Base-by-base conservation (phyloP, 2,888 invertebrate species). In the Drosophila planitibia region DNA sequence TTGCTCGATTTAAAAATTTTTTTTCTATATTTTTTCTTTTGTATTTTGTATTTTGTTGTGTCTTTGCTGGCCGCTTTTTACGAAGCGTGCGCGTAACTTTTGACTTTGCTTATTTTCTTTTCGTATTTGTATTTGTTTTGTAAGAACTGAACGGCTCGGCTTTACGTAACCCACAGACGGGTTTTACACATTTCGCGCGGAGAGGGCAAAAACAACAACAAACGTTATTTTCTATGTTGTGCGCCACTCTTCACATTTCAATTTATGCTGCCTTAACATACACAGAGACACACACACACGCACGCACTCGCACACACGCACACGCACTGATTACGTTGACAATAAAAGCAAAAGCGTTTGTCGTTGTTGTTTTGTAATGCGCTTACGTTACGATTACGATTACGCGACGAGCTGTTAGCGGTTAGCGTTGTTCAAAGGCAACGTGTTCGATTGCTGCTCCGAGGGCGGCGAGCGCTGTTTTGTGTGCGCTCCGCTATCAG, bases 101-200 rank as follows among this genome's bases (percentile, higher is more conserved):
- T 73, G 68, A 68, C 60, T 70, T 77, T 83, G 69, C 54, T 49
- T 72, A 63, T 62, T 68, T 69, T 47, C 58, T 61, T 69, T 57
- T 51, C n/a, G 52, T 22, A 52, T 30, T 53, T 22, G 54, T 32
- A n/a, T 58, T 66, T 81, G 87, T 89, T 85, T 90, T 88, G 74
- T 90, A 90, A 86, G 90, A 89, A 86, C 90, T 85, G 75, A 80
- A 82, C 72, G 77, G 64, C 82, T 83, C 74, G 79, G 82, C 90
- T 89, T 85, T 85, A 85, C 90, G 85, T 85, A 85, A 85, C 90
- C 74, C 82, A 76, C 86, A 76, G 79, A 83, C 86, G 75, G 76
- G 83, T 79, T 76, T 79, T 64, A 76, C 76, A 75, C 69, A 75
- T 60, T 66, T 62, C 47, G 57, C 71, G 76, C 76, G 76, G 37